Percentiles rank a stretch among this genome's conserved stretches.
These are phyloP conservation scores for Ennomos quercinarius DNA, from an alignment of 2,888 invertebrate species.

Conservation along the genomic window DNA sequence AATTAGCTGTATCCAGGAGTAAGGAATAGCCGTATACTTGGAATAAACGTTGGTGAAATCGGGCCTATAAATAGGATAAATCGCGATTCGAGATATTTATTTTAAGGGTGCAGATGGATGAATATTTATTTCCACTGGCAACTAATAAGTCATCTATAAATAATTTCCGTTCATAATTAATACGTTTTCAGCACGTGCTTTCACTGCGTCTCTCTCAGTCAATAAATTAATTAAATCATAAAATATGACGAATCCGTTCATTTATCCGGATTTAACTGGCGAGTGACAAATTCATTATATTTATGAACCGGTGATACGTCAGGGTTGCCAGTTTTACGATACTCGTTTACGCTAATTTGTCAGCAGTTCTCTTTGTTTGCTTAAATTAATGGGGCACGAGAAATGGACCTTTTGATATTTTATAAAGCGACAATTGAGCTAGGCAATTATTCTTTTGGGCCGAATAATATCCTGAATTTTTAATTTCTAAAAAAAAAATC, in stretches of 20 bases:
- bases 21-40: no score
- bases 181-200: conserved; percentile 3
- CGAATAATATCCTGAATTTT: no score
- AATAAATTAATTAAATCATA: conserved; percentile 33
- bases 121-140: no score
- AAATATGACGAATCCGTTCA: conserved; percentile 60
- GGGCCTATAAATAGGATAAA: no score
- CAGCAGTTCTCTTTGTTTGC: conserved; percentile 13
- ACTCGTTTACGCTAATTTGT: conserved; percentile 17
- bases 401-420: conserved; percentile 12
- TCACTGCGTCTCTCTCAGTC: not conserved
- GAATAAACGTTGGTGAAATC: no score
- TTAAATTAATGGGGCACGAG: conserved; percentile 6
- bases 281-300: conserved; percentile 69
- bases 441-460: no score
- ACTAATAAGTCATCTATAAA: no score
- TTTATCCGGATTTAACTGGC: conserved; percentile 56
- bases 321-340: conserved; percentile 48
- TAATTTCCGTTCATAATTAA: not conserved
- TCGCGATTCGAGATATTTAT: no score
- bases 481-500: no score
- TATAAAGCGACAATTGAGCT: not conserved
- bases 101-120: no score
- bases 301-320: conserved; percentile 54
- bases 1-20: no score